Conservation (phyloP, 2,888 invertebrate genomes). For the Spicauda simplicius region DNA sequence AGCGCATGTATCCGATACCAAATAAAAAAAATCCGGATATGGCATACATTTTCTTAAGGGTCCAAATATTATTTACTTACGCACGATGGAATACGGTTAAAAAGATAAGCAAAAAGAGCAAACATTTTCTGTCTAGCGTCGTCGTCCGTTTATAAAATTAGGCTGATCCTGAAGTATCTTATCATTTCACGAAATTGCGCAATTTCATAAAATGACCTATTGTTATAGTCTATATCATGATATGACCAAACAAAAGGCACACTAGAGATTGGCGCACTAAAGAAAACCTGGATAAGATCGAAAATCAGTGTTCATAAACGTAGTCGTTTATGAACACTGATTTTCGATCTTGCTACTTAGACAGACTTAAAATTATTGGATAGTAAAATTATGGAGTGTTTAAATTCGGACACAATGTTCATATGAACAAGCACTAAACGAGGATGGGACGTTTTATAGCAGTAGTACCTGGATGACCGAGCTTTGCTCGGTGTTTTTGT, state of each 20-base stretch:
- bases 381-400: too few species aligned
- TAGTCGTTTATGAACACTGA: too few species aligned
- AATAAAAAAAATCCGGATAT: background rate
- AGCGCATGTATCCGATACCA: background rate
- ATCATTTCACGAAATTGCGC: background rate
- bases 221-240: background rate
- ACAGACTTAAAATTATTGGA: too few species aligned
- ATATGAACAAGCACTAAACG: too few species aligned
- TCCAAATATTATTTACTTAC: constrained; percentile 2
- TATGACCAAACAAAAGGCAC: background rate
- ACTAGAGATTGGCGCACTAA: too few species aligned
- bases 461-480: too few species aligned
- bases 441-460: too few species aligned
- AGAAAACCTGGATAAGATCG: background rate
- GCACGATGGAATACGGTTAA: background rate
- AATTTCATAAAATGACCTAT: background rate
- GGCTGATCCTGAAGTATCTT: background rate
- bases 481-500: too few species aligned
- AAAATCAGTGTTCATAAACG: too few species aligned
- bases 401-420: too few species aligned
- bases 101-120: constrained; percentile 1
- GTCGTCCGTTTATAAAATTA: background rate
- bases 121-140: background rate
- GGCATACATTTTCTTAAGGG: background rate
- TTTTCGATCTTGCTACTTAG: too few species aligned